Evolutionary conservation across 2,113 vertebrate species (phyloP).

Genomic region (Ia io): DNA sequence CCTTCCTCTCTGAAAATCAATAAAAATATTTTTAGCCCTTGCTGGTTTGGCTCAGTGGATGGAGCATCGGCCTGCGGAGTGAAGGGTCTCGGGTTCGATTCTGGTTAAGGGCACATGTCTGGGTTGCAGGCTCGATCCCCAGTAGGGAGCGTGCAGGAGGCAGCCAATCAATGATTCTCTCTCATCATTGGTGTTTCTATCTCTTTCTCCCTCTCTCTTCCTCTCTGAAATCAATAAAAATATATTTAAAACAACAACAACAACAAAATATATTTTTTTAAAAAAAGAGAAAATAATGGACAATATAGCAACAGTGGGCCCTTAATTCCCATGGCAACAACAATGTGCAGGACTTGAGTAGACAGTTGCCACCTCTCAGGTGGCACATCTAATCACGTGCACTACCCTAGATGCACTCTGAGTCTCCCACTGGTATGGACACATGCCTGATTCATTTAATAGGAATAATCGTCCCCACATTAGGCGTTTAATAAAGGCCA

Average conservation of each 20-base stretch:
- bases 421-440: background rate
- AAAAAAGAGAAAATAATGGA: background rate
- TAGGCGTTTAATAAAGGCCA: background rate
- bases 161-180: background rate
- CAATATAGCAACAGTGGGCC: background rate
- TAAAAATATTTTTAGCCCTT: too few relatives aligned
- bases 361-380: background rate
- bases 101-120: background rate
- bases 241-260: background rate
- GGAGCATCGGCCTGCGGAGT: background rate
- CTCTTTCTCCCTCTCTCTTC: background rate
- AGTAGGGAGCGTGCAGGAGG: background rate
- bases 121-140: background rate
- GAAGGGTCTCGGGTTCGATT: background rate
- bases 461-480: background rate
- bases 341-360: background rate
- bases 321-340: background rate
- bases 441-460: background rate
- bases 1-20: too few relatives aligned
- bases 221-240: background rate
- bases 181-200: background rate
- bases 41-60: background rate
- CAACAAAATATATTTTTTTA: too few relatives aligned
- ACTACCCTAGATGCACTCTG: background rate
- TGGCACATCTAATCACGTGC: rapidly evolving